phyloP scores from a whole-genome alignment of 2,888 invertebrate species.

The Brenthis daphne region DNA sequence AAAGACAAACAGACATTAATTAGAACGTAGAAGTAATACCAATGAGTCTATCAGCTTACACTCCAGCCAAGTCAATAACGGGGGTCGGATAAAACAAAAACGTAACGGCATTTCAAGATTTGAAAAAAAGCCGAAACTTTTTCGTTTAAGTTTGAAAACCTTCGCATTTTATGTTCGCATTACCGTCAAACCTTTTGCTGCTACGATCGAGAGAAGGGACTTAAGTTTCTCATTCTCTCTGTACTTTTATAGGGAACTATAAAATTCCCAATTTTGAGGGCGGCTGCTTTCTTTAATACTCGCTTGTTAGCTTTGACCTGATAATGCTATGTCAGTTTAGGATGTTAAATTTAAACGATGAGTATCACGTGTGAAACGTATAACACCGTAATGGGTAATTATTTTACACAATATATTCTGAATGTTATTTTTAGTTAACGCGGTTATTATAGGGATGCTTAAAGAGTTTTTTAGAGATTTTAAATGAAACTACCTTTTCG shows the following conservation, averaged over 20 bases:
- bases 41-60: constrained; percentile 28
- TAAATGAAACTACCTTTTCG: no score
- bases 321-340: constrained; percentile 23
- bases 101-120: constrained; percentile 58
- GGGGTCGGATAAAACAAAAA: constrained; percentile 46
- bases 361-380: constrained; percentile 8
- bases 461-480: no score
- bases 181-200: constrained; percentile 61
- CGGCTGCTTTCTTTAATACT: constrained; percentile 44
- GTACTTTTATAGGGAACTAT: constrained; percentile 51
- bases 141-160: constrained; percentile 61
- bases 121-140: constrained; percentile 65
- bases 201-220: constrained; percentile 49
- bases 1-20: no score
- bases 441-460: no score
- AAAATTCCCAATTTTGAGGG: constrained; percentile 57
- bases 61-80: constrained; percentile 44
- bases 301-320: constrained; percentile 36
- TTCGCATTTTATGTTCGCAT: constrained; percentile 62
- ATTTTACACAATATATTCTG: neutral
- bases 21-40: constrained; percentile 12
- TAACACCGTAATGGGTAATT: neutral
- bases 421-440: no score
- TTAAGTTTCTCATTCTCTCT: constrained; percentile 42
- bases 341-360: constrained; percentile 8